phyloP scores from a whole-genome alignment of 1,140 invertebrate species.

The Listronotus oregonensis region DNA sequence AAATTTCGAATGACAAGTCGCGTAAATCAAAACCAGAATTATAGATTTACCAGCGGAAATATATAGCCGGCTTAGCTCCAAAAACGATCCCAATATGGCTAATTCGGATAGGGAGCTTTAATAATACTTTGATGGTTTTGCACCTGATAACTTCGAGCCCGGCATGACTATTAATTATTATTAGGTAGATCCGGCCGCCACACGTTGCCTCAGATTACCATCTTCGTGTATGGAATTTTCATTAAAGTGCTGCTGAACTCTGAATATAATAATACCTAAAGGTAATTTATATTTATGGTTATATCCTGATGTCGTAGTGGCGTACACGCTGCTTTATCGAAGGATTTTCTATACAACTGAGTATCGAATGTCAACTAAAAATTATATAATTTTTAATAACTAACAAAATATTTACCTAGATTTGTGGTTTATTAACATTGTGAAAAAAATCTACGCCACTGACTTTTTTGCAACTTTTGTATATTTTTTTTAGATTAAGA shows the following conservation, averaged over 20 bases:
- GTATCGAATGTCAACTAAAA: too few species aligned
- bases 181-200: conserved; percentile 6
- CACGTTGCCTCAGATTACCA: conserved; percentile 4
- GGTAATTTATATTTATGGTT: too few species aligned
- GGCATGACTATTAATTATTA: conserved; percentile 27
- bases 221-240: conserved; percentile 6
- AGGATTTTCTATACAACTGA: too few species aligned
- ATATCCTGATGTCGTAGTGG: too few species aligned
- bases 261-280: too few species aligned
- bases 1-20: conserved; percentile 26
- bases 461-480: too few species aligned
- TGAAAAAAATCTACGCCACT: too few species aligned
- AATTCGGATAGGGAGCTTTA: conserved; percentile 15
- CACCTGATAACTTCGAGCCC: conserved; percentile 27
- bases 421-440: too few species aligned
- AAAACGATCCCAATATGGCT: conserved; percentile 13
- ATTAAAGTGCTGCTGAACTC: conserved; percentile 4
- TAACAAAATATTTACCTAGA: too few species aligned
- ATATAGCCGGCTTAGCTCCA: conserved; percentile 12
- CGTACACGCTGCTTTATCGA: too few species aligned
- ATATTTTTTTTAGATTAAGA: too few species aligned
- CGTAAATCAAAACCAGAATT: conserved; percentile 32
- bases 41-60: conserved; percentile 24
- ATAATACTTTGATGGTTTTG: conserved; percentile 29
- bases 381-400: too few species aligned